Evolutionary conservation across 1,140 invertebrate genomes (phyloP).

Genomic region (Lerema accius): DNA sequence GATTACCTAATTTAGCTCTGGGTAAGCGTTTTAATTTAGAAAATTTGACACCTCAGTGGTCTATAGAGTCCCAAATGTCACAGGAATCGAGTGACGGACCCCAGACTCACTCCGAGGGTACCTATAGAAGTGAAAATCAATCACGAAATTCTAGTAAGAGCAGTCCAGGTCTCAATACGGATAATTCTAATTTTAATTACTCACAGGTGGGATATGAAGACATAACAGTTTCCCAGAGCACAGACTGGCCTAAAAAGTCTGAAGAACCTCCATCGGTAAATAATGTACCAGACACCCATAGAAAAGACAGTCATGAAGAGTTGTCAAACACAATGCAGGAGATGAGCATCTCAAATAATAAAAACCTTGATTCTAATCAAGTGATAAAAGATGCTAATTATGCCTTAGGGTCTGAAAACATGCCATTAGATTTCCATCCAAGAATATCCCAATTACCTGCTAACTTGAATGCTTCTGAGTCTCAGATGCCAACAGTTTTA

Average conservation of each 20-base stretch:
- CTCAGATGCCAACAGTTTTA: conserved; percentile 29
- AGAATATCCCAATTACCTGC: conserved; percentile 7
- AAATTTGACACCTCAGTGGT: conserved; percentile 84
- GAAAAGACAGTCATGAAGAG: conserved; percentile 55
- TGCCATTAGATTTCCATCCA: conserved; percentile 22
- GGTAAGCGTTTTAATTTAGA: conserved; percentile 75
- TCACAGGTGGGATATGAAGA: conserved; percentile 57
- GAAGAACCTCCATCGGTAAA: conserved; percentile 46
- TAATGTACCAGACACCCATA: conserved; percentile 43
- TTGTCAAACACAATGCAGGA: conserved; percentile 59
- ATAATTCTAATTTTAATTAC: conserved; percentile 73
- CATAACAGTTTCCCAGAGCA: conserved; percentile 45
- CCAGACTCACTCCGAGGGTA: conserved; percentile 83
- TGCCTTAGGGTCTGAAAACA: conserved; percentile 19
- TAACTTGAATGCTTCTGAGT: conserved; percentile 29
- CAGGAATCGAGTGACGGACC: conserved; percentile 84
- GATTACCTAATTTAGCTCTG: conserved; percentile 67
- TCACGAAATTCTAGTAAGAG: conserved; percentile 82
- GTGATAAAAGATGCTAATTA: conserved; percentile 8
- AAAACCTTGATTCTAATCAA: conserved; percentile 36
- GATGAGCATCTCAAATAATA: conserved; percentile 63
- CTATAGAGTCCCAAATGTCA: conserved; percentile 84
- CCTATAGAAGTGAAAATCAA: conserved; percentile 83
- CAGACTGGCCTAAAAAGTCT: conserved; percentile 58
- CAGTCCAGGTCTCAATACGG: conserved; percentile 70